Evolutionary conservation across 2,113 vertebrate species (phyloP).

Genomic region (Chaetorhynchus papuensis): DNA sequence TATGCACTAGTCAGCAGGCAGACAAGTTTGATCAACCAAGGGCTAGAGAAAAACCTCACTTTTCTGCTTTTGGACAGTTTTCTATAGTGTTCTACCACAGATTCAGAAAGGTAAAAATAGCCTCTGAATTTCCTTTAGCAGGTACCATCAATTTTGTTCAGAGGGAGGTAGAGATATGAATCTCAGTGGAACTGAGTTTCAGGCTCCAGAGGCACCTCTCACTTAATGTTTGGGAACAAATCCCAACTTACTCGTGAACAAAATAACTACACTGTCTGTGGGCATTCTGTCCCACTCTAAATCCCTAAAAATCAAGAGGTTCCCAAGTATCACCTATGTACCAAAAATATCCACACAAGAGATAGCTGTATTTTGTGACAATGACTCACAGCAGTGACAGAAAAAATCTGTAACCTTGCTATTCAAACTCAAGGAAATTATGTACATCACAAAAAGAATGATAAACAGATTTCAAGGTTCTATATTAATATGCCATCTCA

Average conservation of each 20-base stretch:
- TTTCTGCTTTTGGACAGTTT: background rate
- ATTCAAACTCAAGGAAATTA: background rate
- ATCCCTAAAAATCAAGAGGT: background rate
- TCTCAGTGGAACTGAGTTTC: background rate
- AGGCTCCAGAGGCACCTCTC: background rate
- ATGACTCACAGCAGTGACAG: background rate
- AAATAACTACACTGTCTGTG: background rate
- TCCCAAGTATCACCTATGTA: background rate
- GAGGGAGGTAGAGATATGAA: background rate
- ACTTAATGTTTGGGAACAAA: background rate
- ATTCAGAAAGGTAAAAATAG: background rate
- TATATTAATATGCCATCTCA: background rate
- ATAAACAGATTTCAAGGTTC: background rate
- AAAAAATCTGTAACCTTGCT: background rate
- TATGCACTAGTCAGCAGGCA: background rate
- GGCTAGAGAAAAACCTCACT: background rate
- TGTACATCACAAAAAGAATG: background rate
- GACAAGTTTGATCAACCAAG: background rate
- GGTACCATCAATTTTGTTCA: background rate
- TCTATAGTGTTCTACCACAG: background rate
- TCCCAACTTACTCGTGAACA: background rate
- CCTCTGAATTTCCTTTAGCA: background rate
- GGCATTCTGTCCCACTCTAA: background rate
- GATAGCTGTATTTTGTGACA: background rate
- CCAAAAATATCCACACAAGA: background rate